Conservation (phyloP, 2,797 vertebrate genomes). For the Pelodytes ibericus region DNA sequence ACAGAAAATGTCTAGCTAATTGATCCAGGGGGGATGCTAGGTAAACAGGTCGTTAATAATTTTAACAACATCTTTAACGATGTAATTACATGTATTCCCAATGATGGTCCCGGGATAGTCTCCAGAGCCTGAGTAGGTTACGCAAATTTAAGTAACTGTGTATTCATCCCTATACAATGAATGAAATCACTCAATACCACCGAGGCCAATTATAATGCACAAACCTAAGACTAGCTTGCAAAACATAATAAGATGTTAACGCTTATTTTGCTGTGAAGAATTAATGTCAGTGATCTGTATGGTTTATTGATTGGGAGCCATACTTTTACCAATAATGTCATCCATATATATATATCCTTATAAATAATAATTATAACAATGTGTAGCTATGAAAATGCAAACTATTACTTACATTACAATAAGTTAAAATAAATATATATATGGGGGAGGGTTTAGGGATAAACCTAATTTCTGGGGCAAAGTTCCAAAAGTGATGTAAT, state of each 20-base stretch:
- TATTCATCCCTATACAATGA: conserved; percentile 25
- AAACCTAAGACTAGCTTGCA: neutral
- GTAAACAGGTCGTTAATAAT: neutral
- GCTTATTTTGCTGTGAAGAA: neutral
- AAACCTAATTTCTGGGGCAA: no score
- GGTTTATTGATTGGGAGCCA: neutral
- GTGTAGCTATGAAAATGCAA: neutral
- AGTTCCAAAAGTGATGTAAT: no score
- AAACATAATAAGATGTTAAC: neutral
- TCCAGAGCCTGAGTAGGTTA: neutral
- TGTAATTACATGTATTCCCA: conserved; percentile 7
- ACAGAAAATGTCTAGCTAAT: conserved; percentile 1
- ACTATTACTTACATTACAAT: neutral
- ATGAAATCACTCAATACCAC: neutral
- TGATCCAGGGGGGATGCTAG: neutral
- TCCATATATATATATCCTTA: neutral
- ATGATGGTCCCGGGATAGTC: neutral
- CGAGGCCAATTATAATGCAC: conserved; percentile 13
- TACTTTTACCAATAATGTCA: neutral
- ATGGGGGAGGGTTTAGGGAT: no score
- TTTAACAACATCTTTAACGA: conserved; percentile 1
- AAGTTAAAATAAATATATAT: neutral
- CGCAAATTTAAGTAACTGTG: neutral
- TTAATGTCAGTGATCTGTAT: neutral
- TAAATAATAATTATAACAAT: neutral